These are phyloP conservation scores for Halictus rubicundus DNA, from an alignment of 1,140 invertebrate genomes.

Conservation along the genomic window DNA sequence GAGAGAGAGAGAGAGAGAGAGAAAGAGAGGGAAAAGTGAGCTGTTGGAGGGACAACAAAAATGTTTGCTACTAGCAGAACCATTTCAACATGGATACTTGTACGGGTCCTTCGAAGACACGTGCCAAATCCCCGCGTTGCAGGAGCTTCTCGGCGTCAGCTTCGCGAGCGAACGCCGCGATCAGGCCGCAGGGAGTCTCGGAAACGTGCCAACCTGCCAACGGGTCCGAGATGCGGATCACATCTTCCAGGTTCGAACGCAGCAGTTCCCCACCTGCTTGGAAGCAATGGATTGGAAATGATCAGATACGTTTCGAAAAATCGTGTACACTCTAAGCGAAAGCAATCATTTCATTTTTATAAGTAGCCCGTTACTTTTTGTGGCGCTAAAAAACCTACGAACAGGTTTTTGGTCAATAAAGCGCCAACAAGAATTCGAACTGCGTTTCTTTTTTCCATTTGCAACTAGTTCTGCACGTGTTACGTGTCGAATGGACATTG, in stretches of 20 bases:
- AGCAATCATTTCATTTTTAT: too few relatives aligned
- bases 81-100: constrained; percentile 67
- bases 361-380: too few relatives aligned
- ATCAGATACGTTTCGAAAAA: too few relatives aligned
- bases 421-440: not conserved
- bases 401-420: too few relatives aligned
- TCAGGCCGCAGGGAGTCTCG: constrained; percentile 77
- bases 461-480: not conserved
- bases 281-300: too few relatives aligned
- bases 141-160: constrained; percentile 75
- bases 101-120: constrained; percentile 75
- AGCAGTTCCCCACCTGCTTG: constrained; percentile 66
- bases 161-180: constrained; percentile 75
- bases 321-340: too few relatives aligned
- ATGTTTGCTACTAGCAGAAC: not conserved
- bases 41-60: not conserved
- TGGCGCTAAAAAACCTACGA: too few relatives aligned
- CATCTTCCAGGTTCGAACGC: constrained; percentile 70
- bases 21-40: not conserved
- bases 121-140: constrained; percentile 71
- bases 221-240: constrained; percentile 69
- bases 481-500: not conserved
- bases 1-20: constrained; percentile 1
- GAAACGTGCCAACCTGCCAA: constrained; percentile 73
- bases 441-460: not conserved